Conservation (phyloP, 2,888 invertebrate genomes). For the Noctua comes region DNA sequence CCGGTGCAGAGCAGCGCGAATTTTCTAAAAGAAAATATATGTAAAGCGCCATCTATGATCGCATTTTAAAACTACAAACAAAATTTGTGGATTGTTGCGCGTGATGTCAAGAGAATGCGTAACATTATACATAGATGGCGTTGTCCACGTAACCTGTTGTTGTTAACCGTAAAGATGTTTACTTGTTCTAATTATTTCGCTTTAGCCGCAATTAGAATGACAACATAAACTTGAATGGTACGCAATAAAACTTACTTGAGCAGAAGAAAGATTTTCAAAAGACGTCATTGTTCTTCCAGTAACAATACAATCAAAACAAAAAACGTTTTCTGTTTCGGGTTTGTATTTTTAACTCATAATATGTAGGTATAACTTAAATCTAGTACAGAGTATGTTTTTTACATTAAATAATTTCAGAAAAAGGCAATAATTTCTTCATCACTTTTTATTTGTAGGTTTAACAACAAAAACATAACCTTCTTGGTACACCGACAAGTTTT, state of each 20-base stretch:
- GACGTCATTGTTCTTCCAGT: conserved; percentile 68
- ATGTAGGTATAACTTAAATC: too few relatives aligned
- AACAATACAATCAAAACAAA: conserved; percentile 20
- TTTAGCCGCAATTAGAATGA: background rate
- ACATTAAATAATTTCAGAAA: background rate
- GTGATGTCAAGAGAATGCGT: background rate
- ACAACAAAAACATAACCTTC: conserved; percentile 15
- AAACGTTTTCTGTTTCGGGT: background rate
- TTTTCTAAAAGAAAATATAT: conserved; percentile 84
- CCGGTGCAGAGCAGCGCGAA: conserved; percentile 89
- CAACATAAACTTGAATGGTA: background rate
- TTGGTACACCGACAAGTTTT: background rate
- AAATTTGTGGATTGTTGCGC: too few relatives aligned
- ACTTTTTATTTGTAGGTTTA: background rate
- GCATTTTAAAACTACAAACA: conserved; percentile 11
- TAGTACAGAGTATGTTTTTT: background rate
- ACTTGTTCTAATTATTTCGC: background rate
- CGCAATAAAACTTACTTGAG: conserved; percentile 73
- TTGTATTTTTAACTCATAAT: background rate
- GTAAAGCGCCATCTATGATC: conserved; percentile 68
- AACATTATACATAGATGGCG: conserved; percentile 32
- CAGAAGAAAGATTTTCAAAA: conserved; percentile 75
- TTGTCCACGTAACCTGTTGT: background rate
- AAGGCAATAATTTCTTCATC: background rate
- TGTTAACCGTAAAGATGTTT: too few relatives aligned